These are phyloP conservation scores for Monodelphis domestica DNA, from an alignment of 2,797 vertebrate species.

Conservation along the genomic window DNA sequence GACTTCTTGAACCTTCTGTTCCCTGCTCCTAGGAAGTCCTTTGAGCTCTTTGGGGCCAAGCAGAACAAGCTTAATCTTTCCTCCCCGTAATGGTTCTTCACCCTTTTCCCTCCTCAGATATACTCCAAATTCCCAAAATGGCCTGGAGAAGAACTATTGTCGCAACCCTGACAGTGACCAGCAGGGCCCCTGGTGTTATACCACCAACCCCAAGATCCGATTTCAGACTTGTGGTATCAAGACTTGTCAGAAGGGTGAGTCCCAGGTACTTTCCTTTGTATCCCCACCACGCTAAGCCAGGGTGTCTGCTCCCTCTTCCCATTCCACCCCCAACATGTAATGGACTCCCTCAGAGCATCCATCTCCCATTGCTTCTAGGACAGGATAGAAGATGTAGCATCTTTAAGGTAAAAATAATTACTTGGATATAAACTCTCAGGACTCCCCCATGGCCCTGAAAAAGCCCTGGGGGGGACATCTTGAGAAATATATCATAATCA, in stretches of 20 bases:
- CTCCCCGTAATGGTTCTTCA: neutral
- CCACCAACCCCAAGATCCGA: slow-evolving; percentile 88
- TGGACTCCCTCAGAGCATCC: neutral
- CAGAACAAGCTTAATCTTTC: neutral
- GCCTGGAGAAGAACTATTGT: slow-evolving; percentile 95
- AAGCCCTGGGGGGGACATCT: neutral
- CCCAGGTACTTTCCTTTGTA: neutral
- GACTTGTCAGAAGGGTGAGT: slow-evolving; percentile 93
- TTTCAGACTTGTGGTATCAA: slow-evolving; percentile 94
- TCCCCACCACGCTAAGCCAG: fast-evolving
- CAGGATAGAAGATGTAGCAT: neutral
- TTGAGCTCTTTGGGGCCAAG: neutral
- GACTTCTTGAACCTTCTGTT: neutral
- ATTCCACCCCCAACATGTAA: neutral
- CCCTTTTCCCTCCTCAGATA: slow-evolving; percentile 85
- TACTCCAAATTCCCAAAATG: slow-evolving; percentile 88
- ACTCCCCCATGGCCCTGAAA: neutral
- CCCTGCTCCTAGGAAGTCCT: neutral
- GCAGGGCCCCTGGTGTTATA: slow-evolving; percentile 96
- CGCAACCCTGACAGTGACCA: slow-evolving; percentile 93
- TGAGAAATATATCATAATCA: neutral
- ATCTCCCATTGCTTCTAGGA: neutral
- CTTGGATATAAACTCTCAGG: too few species aligned
- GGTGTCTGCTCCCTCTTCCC: neutral
- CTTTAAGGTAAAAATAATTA: neutral